A percentile compares a stretch with the other conserved stretches of the same genome.
Conservation (phyloP, 2,113 vertebrate genomes). For the Pholis gunnellus region DNA sequence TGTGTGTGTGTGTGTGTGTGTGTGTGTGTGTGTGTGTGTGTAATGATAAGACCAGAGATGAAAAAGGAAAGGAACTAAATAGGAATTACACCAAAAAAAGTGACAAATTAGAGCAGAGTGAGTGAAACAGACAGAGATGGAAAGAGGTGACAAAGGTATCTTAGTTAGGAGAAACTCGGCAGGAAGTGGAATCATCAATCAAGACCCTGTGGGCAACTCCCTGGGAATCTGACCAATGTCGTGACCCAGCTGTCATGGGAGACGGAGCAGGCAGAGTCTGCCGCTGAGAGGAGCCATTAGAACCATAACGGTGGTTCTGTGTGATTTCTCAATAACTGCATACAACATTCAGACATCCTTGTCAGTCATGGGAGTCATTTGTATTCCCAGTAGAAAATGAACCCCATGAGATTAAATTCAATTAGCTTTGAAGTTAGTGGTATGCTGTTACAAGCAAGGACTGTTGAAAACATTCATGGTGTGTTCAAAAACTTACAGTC, state of each 20-base stretch:
- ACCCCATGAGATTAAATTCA: neutral
- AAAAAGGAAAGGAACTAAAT: neutral
- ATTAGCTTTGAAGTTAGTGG: neutral
- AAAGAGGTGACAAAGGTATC: constrained; percentile 10
- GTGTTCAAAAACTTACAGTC: neutral
- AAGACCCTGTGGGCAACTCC: constrained; percentile 8
- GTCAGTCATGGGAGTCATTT: neutral
- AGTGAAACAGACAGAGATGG: constrained; percentile 9
- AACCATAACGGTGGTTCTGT: neutral
- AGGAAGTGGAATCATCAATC: constrained; percentile 57
- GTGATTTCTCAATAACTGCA: neutral
- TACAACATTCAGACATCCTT: too few relatives aligned
- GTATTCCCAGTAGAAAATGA: neutral
- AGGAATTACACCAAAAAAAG: constrained; percentile 3
- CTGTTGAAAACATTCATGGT: neutral
- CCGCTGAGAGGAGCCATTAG: neutral
- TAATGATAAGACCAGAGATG: neutral
- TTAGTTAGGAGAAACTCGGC: constrained; percentile 24
- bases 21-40: neutral
- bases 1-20: neutral
- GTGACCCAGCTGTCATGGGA: constrained; percentile 22
- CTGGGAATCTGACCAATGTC: constrained; percentile 44
- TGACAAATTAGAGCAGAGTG: neutral
- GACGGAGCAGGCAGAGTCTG: constrained; percentile 5
- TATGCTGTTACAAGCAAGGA: neutral